These are phyloP conservation scores for Drosophila mulleri DNA, from an alignment of 2,888 invertebrate genomes.

Conservation along the genomic window DNA sequence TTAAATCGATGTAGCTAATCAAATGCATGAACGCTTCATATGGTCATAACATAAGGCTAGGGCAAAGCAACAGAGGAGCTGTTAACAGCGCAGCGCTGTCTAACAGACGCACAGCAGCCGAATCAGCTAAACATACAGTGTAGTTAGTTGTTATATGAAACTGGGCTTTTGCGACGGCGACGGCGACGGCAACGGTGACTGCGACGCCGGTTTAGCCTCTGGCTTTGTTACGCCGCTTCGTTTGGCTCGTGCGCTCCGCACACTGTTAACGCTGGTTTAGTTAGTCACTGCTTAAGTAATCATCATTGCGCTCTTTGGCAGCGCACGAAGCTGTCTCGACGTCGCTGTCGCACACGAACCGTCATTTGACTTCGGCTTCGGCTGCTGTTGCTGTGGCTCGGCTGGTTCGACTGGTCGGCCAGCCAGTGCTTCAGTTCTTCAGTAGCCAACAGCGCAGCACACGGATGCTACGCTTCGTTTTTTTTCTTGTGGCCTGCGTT, in stretches of 20 bases:
- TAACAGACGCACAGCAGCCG: constrained; percentile 44
- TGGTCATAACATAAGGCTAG: constrained; percentile 30
- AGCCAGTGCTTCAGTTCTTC: constrained; percentile 73
- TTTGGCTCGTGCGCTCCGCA: constrained; percentile 58
- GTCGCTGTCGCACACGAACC: constrained; percentile 42
- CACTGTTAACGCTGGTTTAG: constrained; percentile 59
- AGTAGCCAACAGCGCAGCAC: constrained; percentile 72
- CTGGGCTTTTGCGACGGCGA: constrained; percentile 10
- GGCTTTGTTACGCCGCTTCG: constrained; percentile 13
- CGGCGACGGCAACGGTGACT: background rate
- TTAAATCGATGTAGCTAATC: constrained; percentile 34
- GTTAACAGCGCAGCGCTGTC: constrained; percentile 32
- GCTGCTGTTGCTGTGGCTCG: constrained; percentile 35
- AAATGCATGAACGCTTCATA: constrained; percentile 33
- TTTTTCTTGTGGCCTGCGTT: constrained; percentile 60
- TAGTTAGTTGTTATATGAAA: constrained; percentile 16
- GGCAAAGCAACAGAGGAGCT: constrained; percentile 29
- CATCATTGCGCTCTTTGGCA: constrained; percentile 65
- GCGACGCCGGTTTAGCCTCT: constrained; percentile 21
- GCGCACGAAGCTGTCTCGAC: constrained; percentile 57
- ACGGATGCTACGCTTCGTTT: constrained; percentile 78
- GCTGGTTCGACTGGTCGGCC: constrained; percentile 31
- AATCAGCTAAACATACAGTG: constrained; percentile 18
- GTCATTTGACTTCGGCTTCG: constrained; percentile 60
- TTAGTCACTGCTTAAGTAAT: constrained; percentile 71